Base-by-base conservation (phyloP, 2,888 invertebrate species). In the Belgica antarctica region DNA sequence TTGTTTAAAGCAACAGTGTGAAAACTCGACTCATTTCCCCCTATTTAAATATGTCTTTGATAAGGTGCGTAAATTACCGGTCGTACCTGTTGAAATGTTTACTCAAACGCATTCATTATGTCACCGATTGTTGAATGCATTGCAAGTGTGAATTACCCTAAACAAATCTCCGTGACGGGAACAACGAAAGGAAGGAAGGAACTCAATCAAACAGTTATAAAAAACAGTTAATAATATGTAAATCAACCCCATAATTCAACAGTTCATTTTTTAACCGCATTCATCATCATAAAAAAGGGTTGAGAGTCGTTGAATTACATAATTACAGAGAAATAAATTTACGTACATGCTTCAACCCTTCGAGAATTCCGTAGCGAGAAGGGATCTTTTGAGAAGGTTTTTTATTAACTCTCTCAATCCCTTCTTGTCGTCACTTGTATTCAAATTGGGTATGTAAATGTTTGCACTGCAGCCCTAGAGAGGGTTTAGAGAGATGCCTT, bases 241-340 rank as follows among this genome's bases (percentile, higher is more conserved):
- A 68, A 68, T 68, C 57, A 34, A 68, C 68, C 68, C 68, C 52
- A 68, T 68, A 68, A 68, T 68, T 52, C 52, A 22, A 46, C 68
- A 68, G 68, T 68, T 68, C 68, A 68, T 57, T 68, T 65, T 65
- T 68, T 57, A 68, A 68, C 68, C 68, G 31, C 68, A 68, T 68
- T 68, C 52, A 68, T 68, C 68, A 57, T 57, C 57, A 57, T 68
- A 68, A 68, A 68, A 68, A 65, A 46, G 52, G 52, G 68, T 68
- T 57, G 68, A 31, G n/a, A 31, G 24, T 34, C 19, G 34, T 47
- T 52, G 52, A 52, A 68, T 68, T 47, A 57, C 68, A 34, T 68
- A 68, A 68, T 68, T 68, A 57, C 28, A 8, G 1, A 12, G 62
- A 19, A 46, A 46, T 46, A 31, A 8, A 5, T 46, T 5, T 12